Evolutionary conservation across 1,140 invertebrate species (phyloP).

Genomic region (Dendroctonus valens): DNA sequence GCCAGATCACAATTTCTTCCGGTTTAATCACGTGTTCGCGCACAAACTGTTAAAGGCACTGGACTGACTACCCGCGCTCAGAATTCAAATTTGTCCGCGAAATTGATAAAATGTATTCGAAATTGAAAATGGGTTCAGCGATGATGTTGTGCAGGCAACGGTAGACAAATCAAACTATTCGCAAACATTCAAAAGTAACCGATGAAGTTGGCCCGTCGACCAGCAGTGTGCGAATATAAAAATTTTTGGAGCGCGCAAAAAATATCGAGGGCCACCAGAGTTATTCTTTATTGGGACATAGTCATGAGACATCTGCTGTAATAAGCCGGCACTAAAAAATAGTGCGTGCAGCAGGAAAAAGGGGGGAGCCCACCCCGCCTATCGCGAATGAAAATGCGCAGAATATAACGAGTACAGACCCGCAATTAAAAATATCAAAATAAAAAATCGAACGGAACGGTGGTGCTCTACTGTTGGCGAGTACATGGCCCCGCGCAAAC

Average conservation of each 20-base stretch:
- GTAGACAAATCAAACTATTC: slow-evolving; percentile 19
- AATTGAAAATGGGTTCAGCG: not conserved
- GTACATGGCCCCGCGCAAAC: slow-evolving; percentile 21
- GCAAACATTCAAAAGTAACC: slow-evolving; percentile 18
- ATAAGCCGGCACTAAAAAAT: slow-evolving; percentile 54
- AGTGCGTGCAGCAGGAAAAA: slow-evolving; percentile 47
- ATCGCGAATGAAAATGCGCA: slow-evolving; percentile 53
- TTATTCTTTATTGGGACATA: slow-evolving; percentile 54
- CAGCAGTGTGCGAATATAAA: slow-evolving; percentile 49
- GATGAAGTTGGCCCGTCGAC: slow-evolving; percentile 26
- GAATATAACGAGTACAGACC: slow-evolving; percentile 53
- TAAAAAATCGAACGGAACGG: slow-evolving; percentile 45
- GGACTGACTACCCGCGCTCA: not conserved
- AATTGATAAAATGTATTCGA: slow-evolving; percentile 7
- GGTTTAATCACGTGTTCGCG: slow-evolving; percentile 8
- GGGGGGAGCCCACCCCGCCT: slow-evolving; percentile 40
- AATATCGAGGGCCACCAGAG: slow-evolving; percentile 39
- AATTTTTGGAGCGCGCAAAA: slow-evolving; percentile 51
- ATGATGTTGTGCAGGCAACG: not conserved
- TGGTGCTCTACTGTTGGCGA: slow-evolving; percentile 14
- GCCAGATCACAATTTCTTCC: slow-evolving; percentile 2
- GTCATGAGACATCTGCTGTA: slow-evolving; percentile 54
- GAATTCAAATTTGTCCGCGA: slow-evolving; percentile 8
- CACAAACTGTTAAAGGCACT: slow-evolving; percentile 9
- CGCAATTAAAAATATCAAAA: slow-evolving; percentile 54